phyloP scores from a whole-genome alignment of 2,888 invertebrate species.

The Andrena haemorrhoa region DNA sequence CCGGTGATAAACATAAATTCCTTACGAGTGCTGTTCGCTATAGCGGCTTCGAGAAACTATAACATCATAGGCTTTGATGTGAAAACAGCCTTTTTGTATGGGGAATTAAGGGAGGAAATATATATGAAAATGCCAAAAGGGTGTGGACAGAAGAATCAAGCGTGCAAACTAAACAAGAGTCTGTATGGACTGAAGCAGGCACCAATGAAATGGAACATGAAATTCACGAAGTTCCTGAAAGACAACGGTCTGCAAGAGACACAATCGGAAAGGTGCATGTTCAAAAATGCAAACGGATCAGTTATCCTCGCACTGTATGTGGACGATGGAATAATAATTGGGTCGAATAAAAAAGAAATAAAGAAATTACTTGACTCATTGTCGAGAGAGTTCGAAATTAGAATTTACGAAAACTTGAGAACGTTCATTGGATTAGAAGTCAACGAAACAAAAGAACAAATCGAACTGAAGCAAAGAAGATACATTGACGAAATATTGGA shows the following conservation, averaged over 20 bases:
- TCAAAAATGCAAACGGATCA: not conserved
- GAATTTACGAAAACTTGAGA: not conserved
- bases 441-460: not conserved
- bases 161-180: constrained; percentile 4
- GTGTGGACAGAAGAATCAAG: not conserved
- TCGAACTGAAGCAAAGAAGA: not conserved
- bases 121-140: constrained; percentile 24
- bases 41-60: not conserved
- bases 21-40: not conserved
- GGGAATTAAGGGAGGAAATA: not conserved
- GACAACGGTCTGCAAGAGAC: too few relatives aligned
- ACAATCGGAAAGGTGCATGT: too few relatives aligned
- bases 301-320: constrained; percentile 6
- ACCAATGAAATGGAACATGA: too few relatives aligned
- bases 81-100: constrained; percentile 30
- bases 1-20: not conserved
- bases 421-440: constrained; percentile 12
- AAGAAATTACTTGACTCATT: not conserved
- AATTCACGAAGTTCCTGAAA: too few relatives aligned
- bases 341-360: not conserved
- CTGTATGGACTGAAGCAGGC: constrained; percentile 19
- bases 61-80: constrained; percentile 19
- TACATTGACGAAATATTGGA: constrained; percentile 3
- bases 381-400: constrained; percentile 18
- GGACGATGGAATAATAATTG: constrained; percentile 20